These are phyloP conservation scores for Perodicticus potto DNA, from an alignment of 2,797 vertebrate genomes.

Conservation along the genomic window DNA sequence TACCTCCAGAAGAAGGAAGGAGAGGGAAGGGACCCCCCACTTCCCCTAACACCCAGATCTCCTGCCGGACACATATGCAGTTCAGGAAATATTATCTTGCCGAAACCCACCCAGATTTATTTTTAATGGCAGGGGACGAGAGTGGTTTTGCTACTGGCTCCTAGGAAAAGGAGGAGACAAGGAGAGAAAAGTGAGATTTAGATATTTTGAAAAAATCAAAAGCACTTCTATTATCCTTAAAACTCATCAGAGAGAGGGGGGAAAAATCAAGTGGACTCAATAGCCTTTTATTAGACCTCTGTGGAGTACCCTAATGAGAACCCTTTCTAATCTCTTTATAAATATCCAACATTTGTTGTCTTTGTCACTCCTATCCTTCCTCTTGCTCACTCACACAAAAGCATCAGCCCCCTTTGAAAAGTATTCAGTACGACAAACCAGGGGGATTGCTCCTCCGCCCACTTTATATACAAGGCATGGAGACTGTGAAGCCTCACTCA, in stretches of 20 bases:
- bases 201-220: not conserved
- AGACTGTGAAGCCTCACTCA: not conserved
- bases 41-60: not conserved
- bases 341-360: not conserved
- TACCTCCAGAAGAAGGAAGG: not conserved
- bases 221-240: not conserved
- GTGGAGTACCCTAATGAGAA: not conserved
- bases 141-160: slow-evolving; percentile 4
- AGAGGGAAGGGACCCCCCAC: accelerated
- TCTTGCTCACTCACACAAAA: not conserved
- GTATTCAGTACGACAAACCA: not conserved
- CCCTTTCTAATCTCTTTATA: not conserved
- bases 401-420: not conserved
- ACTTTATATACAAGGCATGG: not conserved
- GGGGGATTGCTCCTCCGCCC: not conserved
- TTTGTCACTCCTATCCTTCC: not conserved
- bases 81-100: slow-evolving; percentile 2
- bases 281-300: not conserved
- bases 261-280: not conserved
- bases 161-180: slow-evolving; percentile 1
- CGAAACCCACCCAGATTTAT: not conserved
- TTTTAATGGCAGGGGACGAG: slow-evolving; percentile 14
- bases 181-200: not conserved
- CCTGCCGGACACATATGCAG: not conserved
- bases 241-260: not conserved